Percentiles rank a stretch among this genome's conserved stretches.
Conservation (phyloP, 64 coral and sea anemone species). For the Porites australiensis region DNA sequence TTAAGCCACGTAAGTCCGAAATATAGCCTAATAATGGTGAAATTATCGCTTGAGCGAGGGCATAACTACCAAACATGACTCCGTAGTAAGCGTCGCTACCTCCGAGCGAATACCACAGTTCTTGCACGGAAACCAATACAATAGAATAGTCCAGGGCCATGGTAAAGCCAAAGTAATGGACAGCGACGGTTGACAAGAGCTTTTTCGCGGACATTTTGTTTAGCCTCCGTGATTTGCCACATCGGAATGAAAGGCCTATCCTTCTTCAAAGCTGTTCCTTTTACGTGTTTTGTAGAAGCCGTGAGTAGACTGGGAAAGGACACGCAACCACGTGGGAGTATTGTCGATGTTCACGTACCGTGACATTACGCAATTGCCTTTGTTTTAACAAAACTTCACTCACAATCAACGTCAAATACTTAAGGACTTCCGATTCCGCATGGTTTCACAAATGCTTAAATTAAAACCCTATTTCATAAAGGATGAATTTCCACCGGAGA, state of each 20-base stretch:
- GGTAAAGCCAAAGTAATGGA: conserved; percentile 94
- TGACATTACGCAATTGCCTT: no score
- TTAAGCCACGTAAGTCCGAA: conserved; percentile 84
- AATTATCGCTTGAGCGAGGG: conserved; percentile 76
- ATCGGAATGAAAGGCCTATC: background rate
- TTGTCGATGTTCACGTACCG: no score
- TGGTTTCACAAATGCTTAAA: no score
- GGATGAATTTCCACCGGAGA: no score
- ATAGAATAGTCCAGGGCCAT: conserved; percentile 97
- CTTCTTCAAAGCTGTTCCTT: background rate
- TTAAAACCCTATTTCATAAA: no score
- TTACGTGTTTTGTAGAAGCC: background rate
- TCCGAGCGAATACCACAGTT: conserved; percentile 78
- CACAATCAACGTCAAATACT: no score
- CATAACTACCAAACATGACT: conserved; percentile 94
- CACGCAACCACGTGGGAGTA: conserved; percentile 14
- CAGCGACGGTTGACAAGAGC: conserved; percentile 65
- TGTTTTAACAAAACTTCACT: background rate
- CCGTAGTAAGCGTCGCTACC: conserved; percentile 72
- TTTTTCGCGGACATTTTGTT: conserved; percentile 44
- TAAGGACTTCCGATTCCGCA: no score
- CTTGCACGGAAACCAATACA: conserved; percentile 75
- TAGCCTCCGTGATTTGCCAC: background rate
- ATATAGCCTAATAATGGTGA: conserved; percentile 93
- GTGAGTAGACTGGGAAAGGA: background rate